Base-by-base conservation (phyloP, 2,888 invertebrate species). In the Ctena decussata region DNA sequence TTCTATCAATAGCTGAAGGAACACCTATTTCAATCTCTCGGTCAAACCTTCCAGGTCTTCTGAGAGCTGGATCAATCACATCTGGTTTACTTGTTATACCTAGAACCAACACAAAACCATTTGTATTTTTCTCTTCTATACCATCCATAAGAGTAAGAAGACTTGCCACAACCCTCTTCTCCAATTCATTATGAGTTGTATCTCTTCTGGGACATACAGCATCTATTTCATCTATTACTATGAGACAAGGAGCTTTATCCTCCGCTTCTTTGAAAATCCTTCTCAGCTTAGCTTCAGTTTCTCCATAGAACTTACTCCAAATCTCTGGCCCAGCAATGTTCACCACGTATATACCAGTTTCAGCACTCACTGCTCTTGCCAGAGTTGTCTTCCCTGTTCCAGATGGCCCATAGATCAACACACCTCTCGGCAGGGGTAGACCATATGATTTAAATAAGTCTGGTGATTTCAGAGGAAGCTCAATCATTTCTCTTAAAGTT, bases 301-400 rank as follows among this genome's bases (percentile, higher is more conserved):
- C 98, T 12, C 97, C 97, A 90, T 94, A 94, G 87, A 91, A 94
- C 96, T 97, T 98, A 94, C 97, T 98, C 92, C 97, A 98, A 86
- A 98, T 96, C 92, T 97, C 97, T 46, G 97, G 97, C 12, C 97
- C 97, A 92, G 97, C 97, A 30, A 98, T 96, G 83, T 96, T 96
- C 49, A 97, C 95, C 21, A 97, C 95, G 91, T 91, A 72, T 0
- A 92, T 81, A 12, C 83, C 79, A 5, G 93, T 75, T 73, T 93
- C 96, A 86, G 97, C 96, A 73, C 97, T 96, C 87, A 98, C 94
- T 82, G 97, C 97, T 94, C 97, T 97, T 77, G 97, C 97, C 15
- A 98, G 96, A 90, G 97, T 96, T 5, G 98, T 97, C 96, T 99
- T 99, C 6, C 99, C 99, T 82, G 98, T 97, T 5, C 98, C 98